Evolutionary conservation across 2,888 invertebrate species (phyloP).

Genomic region (Scaptomyza parva): DNA sequence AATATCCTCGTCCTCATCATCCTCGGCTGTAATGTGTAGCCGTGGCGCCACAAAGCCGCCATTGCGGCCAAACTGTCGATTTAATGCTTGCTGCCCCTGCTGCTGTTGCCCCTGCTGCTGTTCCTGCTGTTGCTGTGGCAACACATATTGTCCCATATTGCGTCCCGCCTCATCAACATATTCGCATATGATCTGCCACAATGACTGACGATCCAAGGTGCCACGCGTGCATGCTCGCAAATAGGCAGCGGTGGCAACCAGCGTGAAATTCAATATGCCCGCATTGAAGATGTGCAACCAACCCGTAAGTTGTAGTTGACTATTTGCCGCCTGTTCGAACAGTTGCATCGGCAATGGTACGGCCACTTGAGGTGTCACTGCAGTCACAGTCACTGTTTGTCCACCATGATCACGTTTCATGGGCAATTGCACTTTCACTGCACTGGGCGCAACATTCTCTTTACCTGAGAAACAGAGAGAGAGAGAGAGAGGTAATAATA

Average conservation of each 20-base stretch:
- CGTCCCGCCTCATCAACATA: slow-evolving; percentile 67
- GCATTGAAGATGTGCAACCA: slow-evolving; percentile 72
- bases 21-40: slow-evolving; percentile 66
- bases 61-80: slow-evolving; percentile 7
- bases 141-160: slow-evolving; percentile 52
- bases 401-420: slow-evolving; percentile 54
- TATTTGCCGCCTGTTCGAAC: slow-evolving; percentile 35
- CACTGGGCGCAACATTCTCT: neutral
- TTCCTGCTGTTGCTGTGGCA: neutral
- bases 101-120: neutral
- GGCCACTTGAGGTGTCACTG: neutral
- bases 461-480: neutral
- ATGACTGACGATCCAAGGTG: slow-evolving; percentile 35
- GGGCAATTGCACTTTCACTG: slow-evolving; percentile 6
- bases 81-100: slow-evolving; percentile 1
- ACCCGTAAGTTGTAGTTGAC: slow-evolving; percentile 41
- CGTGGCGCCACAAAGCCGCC: slow-evolving; percentile 43
- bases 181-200: slow-evolving; percentile 67
- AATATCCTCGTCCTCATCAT: slow-evolving; percentile 68
- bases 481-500: no score
- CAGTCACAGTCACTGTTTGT: neutral
- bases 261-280: slow-evolving; percentile 65
- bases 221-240: slow-evolving; percentile 59
- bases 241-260: slow-evolving; percentile 62
- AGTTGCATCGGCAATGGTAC: slow-evolving; percentile 31